Evolutionary conservation across 2,113 vertebrate species (phyloP), one percentile per base, ranked within the genome.

Genomic region (Callipepla squamata): DNA sequence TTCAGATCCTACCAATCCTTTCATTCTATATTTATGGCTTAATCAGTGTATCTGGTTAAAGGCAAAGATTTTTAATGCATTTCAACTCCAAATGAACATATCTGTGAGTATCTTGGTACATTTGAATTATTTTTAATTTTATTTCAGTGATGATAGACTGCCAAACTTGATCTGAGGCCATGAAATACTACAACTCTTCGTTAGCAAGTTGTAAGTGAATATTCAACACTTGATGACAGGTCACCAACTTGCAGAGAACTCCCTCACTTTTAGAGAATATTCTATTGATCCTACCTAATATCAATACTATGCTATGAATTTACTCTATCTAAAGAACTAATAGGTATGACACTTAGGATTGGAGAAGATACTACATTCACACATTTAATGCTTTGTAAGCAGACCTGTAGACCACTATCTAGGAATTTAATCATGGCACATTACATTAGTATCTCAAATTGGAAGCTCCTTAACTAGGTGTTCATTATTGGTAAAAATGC

Each of bases 1-100:
- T 4, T 3, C 18, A 21, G 8, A 6, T 66, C 7, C 45, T 36
- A 36, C 1, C 0, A 2, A 55, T 59, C 13, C 42, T 28, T 76
- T 58, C 2, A 12, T 69, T 59, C 23, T 11, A 61, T n/a, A 85
- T 3, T 5, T 78, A 17, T 20, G 62, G 6, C 18, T 66, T 72
- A 53, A 32, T 76, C 30, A 67, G 6, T 2, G 0, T 36, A 51
- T 36, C 17, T 42, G 10, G 14, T 18, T 63, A 79, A 75, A 70
- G 9, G 5, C 23, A 82, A 38, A 72, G n/a, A 45, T n/a, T 13
- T 55, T 90, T 44, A 30, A 9, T 63, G 47, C 67, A 58, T 48
- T 18, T 15, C 26, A 45, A 9, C 22, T 85, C 22, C 48, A 92
- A 30, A 91, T 50, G 5, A 58, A 3, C 20, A 30, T 25, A 11